Evolutionary conservation across 2,797 vertebrate genomes (phyloP).

Genomic region (Phataginus tricuspis): DNA sequence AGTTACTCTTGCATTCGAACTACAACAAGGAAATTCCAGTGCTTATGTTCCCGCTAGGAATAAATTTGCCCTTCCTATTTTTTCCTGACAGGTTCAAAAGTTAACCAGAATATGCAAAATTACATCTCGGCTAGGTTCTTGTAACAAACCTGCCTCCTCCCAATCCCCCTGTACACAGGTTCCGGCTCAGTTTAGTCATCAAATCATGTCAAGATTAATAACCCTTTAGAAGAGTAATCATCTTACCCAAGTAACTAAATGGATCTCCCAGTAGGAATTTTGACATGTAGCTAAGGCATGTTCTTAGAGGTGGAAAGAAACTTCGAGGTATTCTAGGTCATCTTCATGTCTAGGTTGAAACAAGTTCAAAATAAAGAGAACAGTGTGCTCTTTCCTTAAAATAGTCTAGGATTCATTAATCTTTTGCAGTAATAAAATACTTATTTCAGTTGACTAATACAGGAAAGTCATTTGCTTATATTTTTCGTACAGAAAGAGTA

Average conservation of each 20-base stretch:
- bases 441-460: neutral
- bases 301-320: neutral
- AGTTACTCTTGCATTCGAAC: neutral
- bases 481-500: neutral
- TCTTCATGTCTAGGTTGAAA: neutral
- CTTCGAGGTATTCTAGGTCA: neutral
- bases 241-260: neutral
- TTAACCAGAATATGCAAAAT: constrained; percentile 15
- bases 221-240: neutral
- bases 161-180: neutral
- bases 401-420: neutral
- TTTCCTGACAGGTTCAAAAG: neutral
- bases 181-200: neutral
- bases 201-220: neutral
- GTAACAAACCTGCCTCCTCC: neutral
- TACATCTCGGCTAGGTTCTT: neutral
- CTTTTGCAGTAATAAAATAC: neutral
- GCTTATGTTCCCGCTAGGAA: neutral
- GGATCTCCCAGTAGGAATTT: neutral
- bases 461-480: neutral
- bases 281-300: neutral
- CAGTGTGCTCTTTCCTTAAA: neutral
- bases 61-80: neutral
- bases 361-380: neutral
- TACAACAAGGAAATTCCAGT: neutral